Base-by-base conservation (phyloP, 2,113 vertebrate species). In the Prionailurus bengalensis region DNA sequence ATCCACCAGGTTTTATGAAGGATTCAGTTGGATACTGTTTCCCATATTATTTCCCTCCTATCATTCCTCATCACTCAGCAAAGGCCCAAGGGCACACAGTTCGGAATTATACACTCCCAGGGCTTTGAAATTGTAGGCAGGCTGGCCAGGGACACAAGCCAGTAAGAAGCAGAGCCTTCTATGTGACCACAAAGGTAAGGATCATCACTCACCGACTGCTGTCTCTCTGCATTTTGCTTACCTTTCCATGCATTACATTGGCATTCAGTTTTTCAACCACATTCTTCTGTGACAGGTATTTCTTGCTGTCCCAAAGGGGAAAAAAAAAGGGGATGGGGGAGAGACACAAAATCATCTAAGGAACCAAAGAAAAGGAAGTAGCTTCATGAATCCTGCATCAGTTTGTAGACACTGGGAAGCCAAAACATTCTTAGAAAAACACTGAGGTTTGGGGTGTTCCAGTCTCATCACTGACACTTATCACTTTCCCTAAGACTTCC, bases 201-300 rank as follows among this genome's bases (percentile, higher is more conserved):
- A 17, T 31, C 51, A 17, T 7, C 5, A 8, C n/a, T 90, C 74
- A 12, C 48, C 23, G 23, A 16, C 23, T 33, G 11, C 3, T 0
- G 33, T 9, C 15, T 27, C 17, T 1, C 10, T 42, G 14, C 33
- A n/a, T 0, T 4, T 0, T 9, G 3, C 99, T 97, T 98, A 99
- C 99, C 99, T 99, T 99, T 78, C 99, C 99, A 85, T 99, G 99
- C 97, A 99, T 99, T 83, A 99, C 99, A 5, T 99, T 99, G 48
- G 99, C 99, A 82, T 99, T 99, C 98, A 99, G 99, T 98, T 99
- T 99, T 98, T 99, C 99, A 90, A 99, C 99, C n/a, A 99, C 99
- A 4, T 99, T 99, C 99, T 99, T 99, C 94, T 99, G 99, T 83
- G 99, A 99, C 95, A 99, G 98, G 98, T 99, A 99, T 93, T 99